Evolutionary conservation across 1,140 invertebrate genomes (phyloP), one percentile per base, ranked within the genome.

Genomic region (Doryteuthis pealeii): DNA sequence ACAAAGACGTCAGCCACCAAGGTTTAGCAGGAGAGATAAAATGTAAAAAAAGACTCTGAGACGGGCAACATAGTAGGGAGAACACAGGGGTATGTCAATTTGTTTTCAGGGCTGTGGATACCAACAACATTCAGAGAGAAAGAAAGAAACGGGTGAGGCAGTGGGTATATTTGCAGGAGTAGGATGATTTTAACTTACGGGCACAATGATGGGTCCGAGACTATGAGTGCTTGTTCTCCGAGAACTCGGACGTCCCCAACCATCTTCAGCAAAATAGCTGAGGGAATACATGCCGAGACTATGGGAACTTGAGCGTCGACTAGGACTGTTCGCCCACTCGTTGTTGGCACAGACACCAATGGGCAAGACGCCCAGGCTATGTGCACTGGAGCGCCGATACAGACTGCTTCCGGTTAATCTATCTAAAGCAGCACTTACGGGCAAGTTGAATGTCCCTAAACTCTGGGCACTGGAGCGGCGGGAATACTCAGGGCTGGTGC

Each of bases 381-480:
- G 84, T 10, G 84, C 84, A 74, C 83, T 84, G 43, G 84, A 81
- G 69, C 83, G 79, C 33, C 84, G 78, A 30, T 81, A 82, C 66
- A 79, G 77, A 71, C 71, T 71, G 76, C 78, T 82, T 73, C 77
- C 81, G 76, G 54, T 80, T 77, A 68, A 78, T 81, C 72, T 84
- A 82, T 54, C 79, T 78, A 74, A 84, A 81, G 72, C 82, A 30
- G 66, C 82, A 84, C 84, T 85, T 84, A 85, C 83, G 73, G 82
- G 81, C 69, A 80, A 72, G 58, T 70, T 77, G 71, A 83, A 84
- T 8, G 82, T 81, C 65, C 84, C 84, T 32, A 86, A 78, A 75
- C 83, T 86, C 77, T 85, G 82, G 33, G 83, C 82, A 72, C 83
- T 85, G 62, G 83, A 80, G 33, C 84, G 76, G 58, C 83, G 77